These are phyloP conservation scores for Aporophyla nigra DNA, from an alignment of 2,888 invertebrate genomes.

Conservation along the genomic window DNA sequence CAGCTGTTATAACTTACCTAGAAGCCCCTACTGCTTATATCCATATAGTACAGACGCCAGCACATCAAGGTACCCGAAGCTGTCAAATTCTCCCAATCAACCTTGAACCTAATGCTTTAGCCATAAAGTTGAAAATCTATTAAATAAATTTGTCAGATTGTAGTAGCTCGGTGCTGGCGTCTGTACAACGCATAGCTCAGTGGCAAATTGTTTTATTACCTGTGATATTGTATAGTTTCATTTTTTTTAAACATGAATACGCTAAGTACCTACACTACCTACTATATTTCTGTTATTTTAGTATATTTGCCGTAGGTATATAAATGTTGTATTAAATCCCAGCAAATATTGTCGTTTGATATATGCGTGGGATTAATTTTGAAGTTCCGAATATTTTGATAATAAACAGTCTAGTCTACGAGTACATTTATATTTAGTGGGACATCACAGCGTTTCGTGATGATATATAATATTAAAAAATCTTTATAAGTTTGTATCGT, in stretches of 20 bases:
- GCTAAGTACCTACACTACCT: not conserved
- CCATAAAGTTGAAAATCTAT: too few relatives aligned
- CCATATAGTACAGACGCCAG: too few relatives aligned
- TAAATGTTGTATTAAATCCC: slow-evolving; percentile 18
- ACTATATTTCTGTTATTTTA: slow-evolving; percentile 12
- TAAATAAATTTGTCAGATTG: too few relatives aligned
- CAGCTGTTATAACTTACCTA: too few relatives aligned
- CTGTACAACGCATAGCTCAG: not conserved
- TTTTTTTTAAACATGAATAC: not conserved
- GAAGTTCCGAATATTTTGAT: slow-evolving; percentile 15
- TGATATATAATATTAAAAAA: slow-evolving; percentile 9
- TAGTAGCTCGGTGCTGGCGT: too few relatives aligned
- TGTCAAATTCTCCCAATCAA: too few relatives aligned
- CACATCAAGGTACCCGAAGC: too few relatives aligned
- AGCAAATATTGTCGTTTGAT: slow-evolving; percentile 36
- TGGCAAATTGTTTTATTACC: not conserved
- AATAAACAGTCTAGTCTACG: slow-evolving; percentile 3
- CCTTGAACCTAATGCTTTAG: too few relatives aligned
- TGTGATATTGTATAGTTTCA: not conserved
- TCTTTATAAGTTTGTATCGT: not conserved
- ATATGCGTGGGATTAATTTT: slow-evolving; percentile 22
- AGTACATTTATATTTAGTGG: slow-evolving; percentile 23
- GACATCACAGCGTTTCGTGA: slow-evolving; percentile 9
- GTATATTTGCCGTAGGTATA: slow-evolving; percentile 20
- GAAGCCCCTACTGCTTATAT: too few relatives aligned